Conservation (phyloP, 35 echinoderm and acorn worm genomes). For the Anneissia japonica region DNA sequence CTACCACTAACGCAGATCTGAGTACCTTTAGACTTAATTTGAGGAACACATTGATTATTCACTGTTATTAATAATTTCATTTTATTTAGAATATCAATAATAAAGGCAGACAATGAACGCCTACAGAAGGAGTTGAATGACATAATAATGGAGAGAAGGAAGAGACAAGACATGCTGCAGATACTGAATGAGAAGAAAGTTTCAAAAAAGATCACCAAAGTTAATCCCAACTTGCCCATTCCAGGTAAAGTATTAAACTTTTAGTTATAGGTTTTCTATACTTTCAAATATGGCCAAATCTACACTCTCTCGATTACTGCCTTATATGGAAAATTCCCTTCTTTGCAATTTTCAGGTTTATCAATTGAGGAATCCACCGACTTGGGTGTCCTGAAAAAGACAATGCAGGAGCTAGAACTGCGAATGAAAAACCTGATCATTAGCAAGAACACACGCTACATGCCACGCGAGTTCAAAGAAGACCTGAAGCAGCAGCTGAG, state of each 20-base stretch:
- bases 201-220: neutral
- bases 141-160: neutral
- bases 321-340: neutral
- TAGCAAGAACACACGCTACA: slow-evolving; percentile 43
- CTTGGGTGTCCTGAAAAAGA: slow-evolving; percentile 24
- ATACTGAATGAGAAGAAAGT: neutral
- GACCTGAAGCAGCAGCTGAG: slow-evolving; percentile 76
- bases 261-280: too few species aligned
- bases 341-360: slow-evolving; percentile 43
- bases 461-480: slow-evolving; percentile 58
- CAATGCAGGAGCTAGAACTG: slow-evolving; percentile 20
- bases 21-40: too few species aligned
- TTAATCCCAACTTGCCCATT: neutral
- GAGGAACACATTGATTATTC: neutral
- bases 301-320: too few species aligned
- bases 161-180: neutral
- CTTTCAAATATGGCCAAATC: too few species aligned
- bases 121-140: slow-evolving; percentile 10
- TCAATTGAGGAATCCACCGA: slow-evolving; percentile 73
- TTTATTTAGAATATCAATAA: slow-evolving; percentile 30
- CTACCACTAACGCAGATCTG: too few species aligned
- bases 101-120: slow-evolving; percentile 20
- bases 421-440: slow-evolving; percentile 23
- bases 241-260: too few species aligned
- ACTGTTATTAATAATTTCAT: neutral